Conservation (phyloP, 2,888 invertebrate genomes). For the Nudaria mundana region DNA sequence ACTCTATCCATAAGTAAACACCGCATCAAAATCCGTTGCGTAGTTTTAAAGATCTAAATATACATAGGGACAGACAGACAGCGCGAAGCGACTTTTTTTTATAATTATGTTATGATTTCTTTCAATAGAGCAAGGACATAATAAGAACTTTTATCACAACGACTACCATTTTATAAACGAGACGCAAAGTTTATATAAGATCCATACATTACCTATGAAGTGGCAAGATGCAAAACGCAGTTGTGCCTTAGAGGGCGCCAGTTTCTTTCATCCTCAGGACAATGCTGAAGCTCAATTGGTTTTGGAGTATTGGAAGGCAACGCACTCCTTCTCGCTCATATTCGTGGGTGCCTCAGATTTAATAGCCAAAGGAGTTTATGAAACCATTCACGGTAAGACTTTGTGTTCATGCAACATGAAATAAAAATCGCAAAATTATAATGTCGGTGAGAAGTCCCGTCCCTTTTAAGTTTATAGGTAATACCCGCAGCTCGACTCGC, state of each 20-base stretch:
- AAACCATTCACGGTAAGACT: constrained; percentile 2
- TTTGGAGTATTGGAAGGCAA: neutral
- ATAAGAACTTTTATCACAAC: constrained; percentile 4
- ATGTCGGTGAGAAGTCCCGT: too few relatives aligned
- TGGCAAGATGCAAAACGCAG: constrained; percentile 2
- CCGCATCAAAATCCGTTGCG: too few relatives aligned
- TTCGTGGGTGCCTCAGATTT: constrained; percentile 4
- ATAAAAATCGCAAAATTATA: too few relatives aligned
- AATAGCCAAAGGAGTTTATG: constrained; percentile 4
- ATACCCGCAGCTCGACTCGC: too few relatives aligned
- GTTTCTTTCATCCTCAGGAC: neutral
- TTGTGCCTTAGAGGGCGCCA: constrained; percentile 1
- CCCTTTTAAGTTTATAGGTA: too few relatives aligned
- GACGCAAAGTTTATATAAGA: constrained; percentile 3
- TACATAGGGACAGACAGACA: too few relatives aligned
- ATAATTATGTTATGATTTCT: too few relatives aligned
- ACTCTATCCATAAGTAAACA: too few relatives aligned
- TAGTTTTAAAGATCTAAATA: too few relatives aligned
- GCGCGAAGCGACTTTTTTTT: too few relatives aligned
- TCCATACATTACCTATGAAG: neutral
- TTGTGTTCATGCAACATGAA: neutral
- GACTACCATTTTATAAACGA: constrained; percentile 2
- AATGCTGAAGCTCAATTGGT: neutral
- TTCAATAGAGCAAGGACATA: neutral
- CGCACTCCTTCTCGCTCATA: neutral